A percentile compares a stretch with the other conserved stretches of the same genome.
These are phyloP conservation scores for Sebastes schlegelii DNA, from an alignment of 2,113 vertebrate species.

Conservation along the genomic window DNA sequence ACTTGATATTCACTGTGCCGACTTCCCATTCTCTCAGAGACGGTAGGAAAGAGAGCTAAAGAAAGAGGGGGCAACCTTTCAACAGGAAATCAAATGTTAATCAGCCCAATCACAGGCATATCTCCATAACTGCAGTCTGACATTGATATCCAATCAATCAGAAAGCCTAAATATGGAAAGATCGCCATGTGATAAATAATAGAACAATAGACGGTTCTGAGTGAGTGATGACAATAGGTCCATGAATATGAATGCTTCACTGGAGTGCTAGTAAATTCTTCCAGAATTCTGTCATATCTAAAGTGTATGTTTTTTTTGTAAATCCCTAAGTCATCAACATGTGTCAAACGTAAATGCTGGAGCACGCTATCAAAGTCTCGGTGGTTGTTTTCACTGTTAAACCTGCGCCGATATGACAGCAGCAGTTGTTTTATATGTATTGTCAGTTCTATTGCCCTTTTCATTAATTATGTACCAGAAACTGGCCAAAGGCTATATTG, in stretches of 20 bases:
- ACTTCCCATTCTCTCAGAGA: conserved; percentile 52
- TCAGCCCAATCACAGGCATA: conserved; percentile 64
- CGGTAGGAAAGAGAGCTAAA: conserved; percentile 23
- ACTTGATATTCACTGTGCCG: conserved; percentile 74
- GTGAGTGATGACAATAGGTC: conserved; percentile 48
- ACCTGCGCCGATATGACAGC: conserved; percentile 43
- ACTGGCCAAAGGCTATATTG: conserved; percentile 73
- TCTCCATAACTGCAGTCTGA: conserved; percentile 63
- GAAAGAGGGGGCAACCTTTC: conserved; percentile 49
- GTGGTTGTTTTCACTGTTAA: conserved; percentile 25
- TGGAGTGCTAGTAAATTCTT: conserved; percentile 8
- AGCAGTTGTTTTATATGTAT: conserved; percentile 45
- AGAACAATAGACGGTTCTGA: conserved; percentile 42
- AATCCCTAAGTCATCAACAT: conserved; percentile 10
- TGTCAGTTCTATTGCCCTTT: conserved; percentile 60
- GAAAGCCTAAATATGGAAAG: conserved; percentile 55
- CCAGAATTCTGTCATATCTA: not conserved
- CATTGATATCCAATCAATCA: conserved; percentile 72
- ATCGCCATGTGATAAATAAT: conserved; percentile 52
- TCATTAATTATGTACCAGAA: conserved; percentile 80
- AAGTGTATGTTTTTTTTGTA: not conserved
- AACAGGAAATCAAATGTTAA: conserved; percentile 78
- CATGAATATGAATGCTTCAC: conserved; percentile 43
- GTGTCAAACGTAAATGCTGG: not conserved
- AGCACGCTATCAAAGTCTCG: not conserved